Evolutionary conservation across 2,113 vertebrate species (phyloP).

Genomic region (Peromyscus maniculatus): DNA sequence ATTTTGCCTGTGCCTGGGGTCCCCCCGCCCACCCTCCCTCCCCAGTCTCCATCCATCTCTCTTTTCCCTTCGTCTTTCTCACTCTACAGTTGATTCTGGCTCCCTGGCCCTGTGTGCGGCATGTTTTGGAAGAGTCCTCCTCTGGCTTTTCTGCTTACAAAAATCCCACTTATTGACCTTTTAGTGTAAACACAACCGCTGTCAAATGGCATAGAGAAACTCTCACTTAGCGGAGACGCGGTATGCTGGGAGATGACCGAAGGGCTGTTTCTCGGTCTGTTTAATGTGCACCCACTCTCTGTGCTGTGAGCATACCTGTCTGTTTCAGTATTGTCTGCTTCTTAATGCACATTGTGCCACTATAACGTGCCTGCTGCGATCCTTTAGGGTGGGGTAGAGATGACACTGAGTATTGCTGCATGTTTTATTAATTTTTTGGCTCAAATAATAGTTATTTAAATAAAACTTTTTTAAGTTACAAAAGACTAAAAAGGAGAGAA

Average conservation of each 20-base stretch:
- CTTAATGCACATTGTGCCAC: too few relatives aligned
- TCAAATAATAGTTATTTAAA: not conserved
- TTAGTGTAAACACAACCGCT: not conserved
- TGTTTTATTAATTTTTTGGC: not conserved
- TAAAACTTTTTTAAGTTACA: not conserved
- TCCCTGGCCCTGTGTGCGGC: accelerated
- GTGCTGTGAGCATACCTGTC: not conserved
- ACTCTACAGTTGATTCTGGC: not conserved
- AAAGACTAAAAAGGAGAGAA: not conserved
- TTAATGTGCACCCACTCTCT: not conserved
- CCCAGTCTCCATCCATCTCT: accelerated
- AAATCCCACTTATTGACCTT: not conserved
- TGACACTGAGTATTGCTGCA: too few relatives aligned
- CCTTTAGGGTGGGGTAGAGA: not conserved
- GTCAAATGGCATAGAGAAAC: not conserved
- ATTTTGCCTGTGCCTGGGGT: accelerated
- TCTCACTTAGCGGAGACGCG: not conserved
- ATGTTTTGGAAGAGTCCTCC: not conserved
- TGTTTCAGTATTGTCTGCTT: not conserved
- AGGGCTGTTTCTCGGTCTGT: not conserved
- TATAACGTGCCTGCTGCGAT: accelerated
- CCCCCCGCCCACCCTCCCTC: too few relatives aligned
- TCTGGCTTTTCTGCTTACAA: not conserved
- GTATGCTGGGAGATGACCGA: not conserved
- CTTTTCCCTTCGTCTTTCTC: accelerated